Conservation (phyloP, 2,888 invertebrate species). For the Carpatolechia fugitivella region DNA sequence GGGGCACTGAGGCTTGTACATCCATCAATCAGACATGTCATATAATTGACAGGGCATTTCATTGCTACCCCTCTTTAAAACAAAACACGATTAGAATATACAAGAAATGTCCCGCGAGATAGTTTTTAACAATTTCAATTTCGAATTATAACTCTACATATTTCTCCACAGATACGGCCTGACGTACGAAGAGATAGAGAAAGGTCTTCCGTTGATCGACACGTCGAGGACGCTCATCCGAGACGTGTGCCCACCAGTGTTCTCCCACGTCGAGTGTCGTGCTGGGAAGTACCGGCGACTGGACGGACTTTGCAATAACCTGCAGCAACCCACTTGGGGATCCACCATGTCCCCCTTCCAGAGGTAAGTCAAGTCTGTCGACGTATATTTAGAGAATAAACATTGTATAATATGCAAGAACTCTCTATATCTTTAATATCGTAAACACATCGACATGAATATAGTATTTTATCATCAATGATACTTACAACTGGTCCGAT, state of each 20-base stretch:
- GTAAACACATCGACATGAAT: background rate
- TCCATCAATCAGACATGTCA: no score
- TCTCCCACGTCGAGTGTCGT: slow-evolving; percentile 92
- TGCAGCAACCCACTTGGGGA: slow-evolving; percentile 94
- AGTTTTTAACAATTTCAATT: no score
- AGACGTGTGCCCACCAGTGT: slow-evolving; percentile 92
- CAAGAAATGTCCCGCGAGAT: no score
- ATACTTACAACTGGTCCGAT: no score
- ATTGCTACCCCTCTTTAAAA: no score
- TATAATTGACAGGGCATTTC: no score
- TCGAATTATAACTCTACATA: no score
- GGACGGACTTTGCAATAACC: slow-evolving; percentile 93
- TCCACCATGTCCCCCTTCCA: slow-evolving; percentile 91
- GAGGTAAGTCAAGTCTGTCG: slow-evolving; percentile 63
- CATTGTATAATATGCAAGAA: background rate
- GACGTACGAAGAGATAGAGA: slow-evolving; percentile 91
- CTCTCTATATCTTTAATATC: background rate
- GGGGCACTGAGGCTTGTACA: no score
- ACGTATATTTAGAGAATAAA: background rate
- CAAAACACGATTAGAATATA: no score
- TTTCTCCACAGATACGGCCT: slow-evolving; percentile 85
- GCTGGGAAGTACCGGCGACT: slow-evolving; percentile 92
- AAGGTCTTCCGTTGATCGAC: slow-evolving; percentile 91
- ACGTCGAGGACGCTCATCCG: slow-evolving; percentile 92
- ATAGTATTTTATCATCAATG: background rate